A percentile compares a stretch with the other conserved stretches of the same genome.
Evolutionary conservation across 1,140 invertebrate genomes (phyloP).

Genomic region (Lineus longissimus): DNA sequence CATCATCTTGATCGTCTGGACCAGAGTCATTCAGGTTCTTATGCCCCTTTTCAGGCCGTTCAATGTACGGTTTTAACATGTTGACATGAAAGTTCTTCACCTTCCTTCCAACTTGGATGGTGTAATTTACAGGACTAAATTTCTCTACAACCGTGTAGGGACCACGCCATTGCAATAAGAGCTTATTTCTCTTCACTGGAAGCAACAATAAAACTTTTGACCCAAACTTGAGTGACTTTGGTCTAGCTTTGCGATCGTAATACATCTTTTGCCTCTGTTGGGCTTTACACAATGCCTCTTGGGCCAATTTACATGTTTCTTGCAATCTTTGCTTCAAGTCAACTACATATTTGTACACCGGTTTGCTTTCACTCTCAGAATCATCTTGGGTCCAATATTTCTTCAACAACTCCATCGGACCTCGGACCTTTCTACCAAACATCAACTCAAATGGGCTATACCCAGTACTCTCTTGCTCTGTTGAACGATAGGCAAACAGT

Average conservation of each 20-base stretch:
- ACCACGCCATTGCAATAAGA: conserved; percentile 1
- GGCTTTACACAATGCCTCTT: neutral
- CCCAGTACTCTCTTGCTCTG: conserved; percentile 26
- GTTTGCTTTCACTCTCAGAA: neutral
- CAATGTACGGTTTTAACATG: neutral
- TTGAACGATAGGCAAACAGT: conserved; percentile 36
- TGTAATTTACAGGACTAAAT: neutral
- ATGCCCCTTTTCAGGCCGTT: neutral
- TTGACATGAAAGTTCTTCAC: neutral
- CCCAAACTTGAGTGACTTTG: neutral
- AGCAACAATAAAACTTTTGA: neutral
- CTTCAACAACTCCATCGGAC: conserved; percentile 8
- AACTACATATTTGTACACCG: neutral
- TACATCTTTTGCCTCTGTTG: neutral
- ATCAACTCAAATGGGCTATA: conserved; percentile 32
- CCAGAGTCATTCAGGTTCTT: neutral
- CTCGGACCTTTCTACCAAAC: conserved; percentile 12
- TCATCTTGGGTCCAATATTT: neutral
- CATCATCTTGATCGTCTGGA: neutral
- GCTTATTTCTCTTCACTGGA: neutral
- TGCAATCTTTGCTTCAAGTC: neutral
- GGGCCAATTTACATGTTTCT: neutral
- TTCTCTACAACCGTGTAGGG: neutral
- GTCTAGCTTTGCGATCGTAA: neutral
- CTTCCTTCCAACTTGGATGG: neutral